Evolutionary conservation across 2,113 vertebrate species (phyloP), one percentile per base, ranked within the genome.

Genomic region (Tonatia bakeri): DNA sequence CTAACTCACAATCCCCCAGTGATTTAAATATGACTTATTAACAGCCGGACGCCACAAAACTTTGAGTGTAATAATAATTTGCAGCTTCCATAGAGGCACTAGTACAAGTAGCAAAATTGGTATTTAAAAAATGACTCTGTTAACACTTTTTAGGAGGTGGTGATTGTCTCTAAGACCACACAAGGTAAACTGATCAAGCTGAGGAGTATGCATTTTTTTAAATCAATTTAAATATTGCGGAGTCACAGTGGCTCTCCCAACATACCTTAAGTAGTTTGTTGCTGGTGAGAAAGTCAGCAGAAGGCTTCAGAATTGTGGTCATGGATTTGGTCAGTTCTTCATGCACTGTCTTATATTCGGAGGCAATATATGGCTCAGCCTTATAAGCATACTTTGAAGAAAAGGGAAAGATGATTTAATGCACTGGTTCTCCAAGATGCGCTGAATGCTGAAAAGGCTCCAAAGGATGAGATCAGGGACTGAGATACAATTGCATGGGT

Each of bases 261-360:
- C 2, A 80, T 98, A 99, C 99, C 99, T 99, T 99, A 70, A 99
- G 99, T 16, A 99, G 98, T 96, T 99, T 99, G 98, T 99, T 99
- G 97, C 99, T 99, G 5, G 99, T 99, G 92, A 99, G 99, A 92
- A 99, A 99, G 97, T 99, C 99, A 7, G 99, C 99, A 83, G 99
- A 99, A 86, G 99, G 99, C 97, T 99, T 99, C 96, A 99, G 98
- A 98, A 99, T 99, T 8, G 99, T 99, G 5, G 99, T 99, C 99
- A 99, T 99, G 82, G 99, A 99, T 97, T 99, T 99, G 43, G 99
- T 98, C 98, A 99, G 45, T 96, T 99, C 99, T 98, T 99, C 99
- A 2, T 99, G 99, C 77, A 99, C 98, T 0, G 99, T 99, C 97
- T 99, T 99, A 82, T 98, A 98, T 61, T 99, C 99, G 11, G 99